Evolutionary conservation across 53 echinoderm and acorn worm species (phyloP), one percentile per base, ranked within the genome.

Genomic region (Paelopatides confundens): DNA sequence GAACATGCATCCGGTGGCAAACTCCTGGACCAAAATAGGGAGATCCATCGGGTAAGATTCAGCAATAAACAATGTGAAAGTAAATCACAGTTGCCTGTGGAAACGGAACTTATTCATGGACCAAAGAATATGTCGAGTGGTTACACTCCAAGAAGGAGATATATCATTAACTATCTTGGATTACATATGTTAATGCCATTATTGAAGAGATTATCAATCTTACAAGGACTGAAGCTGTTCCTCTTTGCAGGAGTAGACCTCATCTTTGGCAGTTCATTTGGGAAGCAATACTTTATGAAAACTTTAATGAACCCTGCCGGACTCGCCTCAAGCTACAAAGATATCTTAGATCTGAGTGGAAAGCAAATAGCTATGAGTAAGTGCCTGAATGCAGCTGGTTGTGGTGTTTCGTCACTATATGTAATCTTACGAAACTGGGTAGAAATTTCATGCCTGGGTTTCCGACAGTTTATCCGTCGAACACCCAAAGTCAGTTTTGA

Each of bases 311-410:
- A 96, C 21, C 85, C 82, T 6, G 81, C 87, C 0, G 96, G 96
- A 10, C 48, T 96, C 9, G 81, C 85, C 9, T 40, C 89, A 2
- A 76, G 66, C 81, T 96, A 96, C 91, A 90, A 89, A 43, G 92
- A 90, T 53, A 89, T 96, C 39, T 43, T 96, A 12, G 94, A 91
- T 76, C 35, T 90, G 30, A 93, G 94, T 67, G 81, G 87, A 14
- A 82, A 52, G 71, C 92, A 96, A 86, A 85, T 96, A 4, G 70
- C 67, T 32, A 71, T 79, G 50, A 90, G 93, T 93, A 66, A 53
- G 87, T 88, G 26, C n/a, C n/a, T n/a, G n/a, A n/a, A 3, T 10
- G 31, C 49, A 29, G 23, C n/a, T n/a, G n/a, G n/a, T n/a, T n/a
- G n/a, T n/a, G n/a, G n/a, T n/a, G n/a, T n/a, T n/a, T n/a, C n/a